Evolutionary conservation across 2,797 vertebrate genomes (phyloP).

Genomic region (Bucorvus abyssinicus): DNA sequence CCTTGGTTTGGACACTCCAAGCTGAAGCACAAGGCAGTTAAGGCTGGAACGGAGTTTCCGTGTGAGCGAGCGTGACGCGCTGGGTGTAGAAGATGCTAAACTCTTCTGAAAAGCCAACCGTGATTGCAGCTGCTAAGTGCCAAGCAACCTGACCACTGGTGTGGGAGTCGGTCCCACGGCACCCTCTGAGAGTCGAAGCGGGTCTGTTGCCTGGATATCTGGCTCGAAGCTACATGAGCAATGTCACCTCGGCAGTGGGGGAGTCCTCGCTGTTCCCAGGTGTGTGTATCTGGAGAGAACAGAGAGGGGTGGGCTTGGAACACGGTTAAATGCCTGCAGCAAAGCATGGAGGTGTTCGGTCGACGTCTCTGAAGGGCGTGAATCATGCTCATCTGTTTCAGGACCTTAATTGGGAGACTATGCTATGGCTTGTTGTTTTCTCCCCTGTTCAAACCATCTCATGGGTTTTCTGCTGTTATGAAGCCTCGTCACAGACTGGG

Average conservation of each 20-base stretch:
- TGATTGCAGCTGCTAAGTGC: background rate
- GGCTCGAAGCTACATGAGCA: rapidly evolving
- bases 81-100: background rate
- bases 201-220: background rate
- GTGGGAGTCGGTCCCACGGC: rapidly evolving
- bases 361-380: rapidly evolving
- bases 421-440: rapidly evolving
- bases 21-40: background rate
- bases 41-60: background rate
- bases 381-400: background rate
- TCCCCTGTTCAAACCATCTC: background rate
- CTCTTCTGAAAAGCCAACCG: background rate
- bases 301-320: background rate
- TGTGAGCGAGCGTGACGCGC: background rate
- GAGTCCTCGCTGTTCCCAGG: background rate
- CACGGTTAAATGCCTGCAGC: background rate
- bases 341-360: background rate
- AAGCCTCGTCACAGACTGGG: background rate
- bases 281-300: background rate
- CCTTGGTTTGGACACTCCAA: background rate
- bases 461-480: rapidly evolving
- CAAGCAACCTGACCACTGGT: background rate
- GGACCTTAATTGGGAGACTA: background rate
- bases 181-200: rapidly evolving
- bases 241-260: background rate